Base-by-base conservation (phyloP, 2,888 invertebrate species). In the Dryomyza anilis region DNA sequence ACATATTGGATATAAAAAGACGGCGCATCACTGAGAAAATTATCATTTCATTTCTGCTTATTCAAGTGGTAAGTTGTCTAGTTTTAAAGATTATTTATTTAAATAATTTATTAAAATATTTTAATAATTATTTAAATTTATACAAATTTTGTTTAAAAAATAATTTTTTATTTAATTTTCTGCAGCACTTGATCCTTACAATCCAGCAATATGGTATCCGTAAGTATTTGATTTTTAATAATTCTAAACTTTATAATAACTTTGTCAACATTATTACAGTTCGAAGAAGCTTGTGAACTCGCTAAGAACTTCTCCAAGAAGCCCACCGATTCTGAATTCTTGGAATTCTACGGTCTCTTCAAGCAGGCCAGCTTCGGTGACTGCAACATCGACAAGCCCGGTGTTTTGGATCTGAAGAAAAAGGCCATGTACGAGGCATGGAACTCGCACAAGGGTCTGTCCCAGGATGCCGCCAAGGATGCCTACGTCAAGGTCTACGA, bases 371-470 rank as follows among this genome's bases (percentile, higher is more conserved):
- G 87, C 59, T 83, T 89, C 70, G 95, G 95, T 1, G 94, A 95
- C 80, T 86, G 89, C 66, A 91, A 91, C 80, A 92, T 90, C 70
- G 95, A 85, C 46, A 89, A 91, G 73, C 96, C 96, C 60, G 95
- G 95, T 63, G 87, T 94, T 83, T 77, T 95, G 68, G 95, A 96
- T 77, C 82, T 93, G 72, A 92, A 92, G 84, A 96, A 92, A 70
- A 95, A 93, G 81, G 95, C 95, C 27, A 98, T 97, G 85, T 97
- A 93, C 92, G 92, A 94, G 82, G 89, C 93, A 1, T 98, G 97
- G 97, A 88, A 86, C 70, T 84, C 84, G 60, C 91, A 90, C 81
- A 95, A 95, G 84, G 96, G 95, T 27, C 86, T 89, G 76, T 84
- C 88, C 48, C 84, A 90, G 76, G 92, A 91, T 21, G 89, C 87